A percentile compares a stretch with the other conserved stretches of the same genome.
phyloP scores from a whole-genome alignment of 2,113 vertebrate genomes.

The Narcine bancroftii region DNA sequence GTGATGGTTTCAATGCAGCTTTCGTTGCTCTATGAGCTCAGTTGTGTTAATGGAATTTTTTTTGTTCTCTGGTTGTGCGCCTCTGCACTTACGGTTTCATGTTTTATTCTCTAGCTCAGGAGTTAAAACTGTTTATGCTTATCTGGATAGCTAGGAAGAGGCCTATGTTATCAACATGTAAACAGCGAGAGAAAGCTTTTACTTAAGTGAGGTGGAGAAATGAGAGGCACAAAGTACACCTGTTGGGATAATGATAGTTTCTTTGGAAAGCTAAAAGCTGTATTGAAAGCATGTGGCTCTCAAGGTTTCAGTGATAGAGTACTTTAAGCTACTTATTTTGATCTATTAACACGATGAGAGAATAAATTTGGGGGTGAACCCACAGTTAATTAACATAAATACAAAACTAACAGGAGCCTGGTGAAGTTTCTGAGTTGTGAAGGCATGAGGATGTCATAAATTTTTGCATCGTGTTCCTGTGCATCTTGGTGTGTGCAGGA shows the following conservation, averaged over 20 bases:
- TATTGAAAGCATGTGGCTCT: not conserved
- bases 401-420: not conserved
- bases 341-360: not conserved
- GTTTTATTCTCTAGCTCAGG: constrained; percentile 30
- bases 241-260: constrained; percentile 1
- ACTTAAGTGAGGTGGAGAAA: constrained; percentile 28
- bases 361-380: not conserved
- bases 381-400: not conserved
- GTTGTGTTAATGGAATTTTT: constrained; percentile 26
- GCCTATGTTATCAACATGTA: constrained; percentile 36
- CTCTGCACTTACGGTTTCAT: not conserved
- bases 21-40: not conserved
- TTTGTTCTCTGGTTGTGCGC: constrained; percentile 23
- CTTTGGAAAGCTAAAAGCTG: not conserved
- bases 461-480: not conserved
- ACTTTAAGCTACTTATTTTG: not conserved
- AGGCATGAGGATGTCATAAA: not conserved
- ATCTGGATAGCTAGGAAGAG: not conserved
- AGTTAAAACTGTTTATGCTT: constrained; percentile 25
- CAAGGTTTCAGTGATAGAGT: not conserved
- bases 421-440: not conserved
- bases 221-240: constrained; percentile 9
- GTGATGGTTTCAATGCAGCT: constrained; percentile 19
- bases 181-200: constrained; percentile 32
- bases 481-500: not conserved